Percentiles rank a stretch among this genome's conserved stretches.
Evolutionary conservation across 2,113 vertebrate genomes (phyloP).

Genomic region (Patagioenas fasciata): DNA sequence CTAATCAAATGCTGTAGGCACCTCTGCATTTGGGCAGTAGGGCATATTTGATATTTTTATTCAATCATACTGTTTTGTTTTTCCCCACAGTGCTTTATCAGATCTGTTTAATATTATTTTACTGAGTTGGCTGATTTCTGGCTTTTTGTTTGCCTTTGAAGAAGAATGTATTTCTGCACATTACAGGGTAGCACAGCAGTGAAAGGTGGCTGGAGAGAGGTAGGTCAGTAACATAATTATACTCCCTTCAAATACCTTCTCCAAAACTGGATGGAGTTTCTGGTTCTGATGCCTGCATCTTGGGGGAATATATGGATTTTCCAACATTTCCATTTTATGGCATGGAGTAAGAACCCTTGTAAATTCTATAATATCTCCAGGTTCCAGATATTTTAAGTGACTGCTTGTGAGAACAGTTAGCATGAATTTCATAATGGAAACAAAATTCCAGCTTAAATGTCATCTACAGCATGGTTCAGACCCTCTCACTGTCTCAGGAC

Average conservation of each 20-base stretch:
- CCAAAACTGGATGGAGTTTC: neutral
- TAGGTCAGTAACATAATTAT: neutral
- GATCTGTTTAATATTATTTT: neutral
- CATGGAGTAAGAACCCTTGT: neutral
- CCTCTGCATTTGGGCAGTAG: neutral
- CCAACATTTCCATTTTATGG: neutral
- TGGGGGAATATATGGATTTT: neutral
- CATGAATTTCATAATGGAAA: neutral
- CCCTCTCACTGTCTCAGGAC: neutral
- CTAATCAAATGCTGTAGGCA: neutral
- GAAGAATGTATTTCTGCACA: neutral
- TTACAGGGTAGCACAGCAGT: neutral
- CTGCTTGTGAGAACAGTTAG: neutral
- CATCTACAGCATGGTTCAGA: neutral
- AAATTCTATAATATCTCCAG: neutral
- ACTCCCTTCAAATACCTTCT: neutral
- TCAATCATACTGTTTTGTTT: neutral
- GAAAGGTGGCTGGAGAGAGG: neutral
- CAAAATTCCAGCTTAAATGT: neutral
- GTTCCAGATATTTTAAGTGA: neutral
- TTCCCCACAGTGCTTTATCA: neutral
- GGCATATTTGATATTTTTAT: neutral
- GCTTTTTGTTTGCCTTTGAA: neutral
- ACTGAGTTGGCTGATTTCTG: neutral
- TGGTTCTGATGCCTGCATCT: neutral